Base-by-base conservation (phyloP, 1,140 invertebrate species). In the Panagrolaimus sp. region DNA sequence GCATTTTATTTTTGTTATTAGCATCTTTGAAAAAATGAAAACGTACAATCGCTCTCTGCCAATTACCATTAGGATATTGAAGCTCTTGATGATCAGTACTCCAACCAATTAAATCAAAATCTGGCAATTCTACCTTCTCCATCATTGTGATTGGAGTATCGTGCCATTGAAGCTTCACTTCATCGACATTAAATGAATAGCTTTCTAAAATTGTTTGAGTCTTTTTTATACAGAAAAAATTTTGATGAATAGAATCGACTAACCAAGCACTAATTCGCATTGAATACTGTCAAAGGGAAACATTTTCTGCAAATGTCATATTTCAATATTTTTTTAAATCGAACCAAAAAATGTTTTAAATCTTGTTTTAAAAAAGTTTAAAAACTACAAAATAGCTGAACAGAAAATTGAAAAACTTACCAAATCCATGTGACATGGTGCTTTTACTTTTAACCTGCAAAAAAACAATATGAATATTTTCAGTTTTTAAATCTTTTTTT, bases 31-130 rank as follows among this genome's bases (percentile, higher is more conserved):
- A 61, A 14, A 51, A 62, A 25, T 13, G 16, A 47, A n/a, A n/a
- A 44, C 67, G 75, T 42, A 79, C 77, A 42, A 72, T 63, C 11
- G 76, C 75, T 63, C 78, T 51, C 66, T 80, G 72, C 80, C 80
- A 82, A 43, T 83, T 72, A 42, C 80, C 80, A 66, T 82, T 82
- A 3, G 80, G 80, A 63, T 82, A 82, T 47, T 82, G 74, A 20
- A 82, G 47, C 38, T 75, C 42, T 48, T 83, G 66, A 47, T 82
- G 79, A 66, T 83, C 77, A 9, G 81, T 82, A 16, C 65, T 66
- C 81, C 81, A 82, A 9, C 79, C 79, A 47, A 83, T 82, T 25
- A 82, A 62, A 66, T 82, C 79, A 61, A 82, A 82, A 66, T 82
- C 80, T 3, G 80, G 80, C 47, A 82, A 66, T 64, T 82, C 80